Base-by-base conservation (phyloP, 2,888 invertebrate genomes). In the Charanyca ferruginea region DNA sequence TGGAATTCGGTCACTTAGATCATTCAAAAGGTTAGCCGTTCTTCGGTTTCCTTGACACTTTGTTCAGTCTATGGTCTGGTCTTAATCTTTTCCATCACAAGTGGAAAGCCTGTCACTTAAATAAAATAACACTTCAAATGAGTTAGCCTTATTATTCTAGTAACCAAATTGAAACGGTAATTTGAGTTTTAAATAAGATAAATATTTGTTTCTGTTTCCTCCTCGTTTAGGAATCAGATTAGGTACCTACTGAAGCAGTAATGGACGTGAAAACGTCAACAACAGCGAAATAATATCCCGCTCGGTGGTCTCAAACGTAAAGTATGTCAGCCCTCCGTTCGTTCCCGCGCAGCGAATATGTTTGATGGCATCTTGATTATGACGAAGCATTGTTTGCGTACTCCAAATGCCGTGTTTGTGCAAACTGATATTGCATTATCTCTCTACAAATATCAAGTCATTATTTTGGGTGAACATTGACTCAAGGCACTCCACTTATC, bases 321-420 rank as follows among this genome's bases (percentile, higher is more conserved):
- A 68, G 73, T 72, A 75, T 78, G 73, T 79, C 79, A 77, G 57
- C 51, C 66, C 70, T 81, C 51, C 66, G 54, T 69, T 70, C 66
- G 54, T 69, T 70, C 67, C 54, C 66, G 80, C 73, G 70, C 79
- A 81, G 44, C 55, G 62, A 71, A 65, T 66, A 49, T 73, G 73
- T 84, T 85, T 87, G 88, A 88, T 87, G 89, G 86, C 83, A 89
- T 89, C 89, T 90, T 89, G 90, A 91, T 92, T 89, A 91, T 90
- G 91, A 89, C 85, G 87, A 89, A 88, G 87, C 87, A 86, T 83
- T 93, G 92, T 94, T 93, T 91, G 91, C 91, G 85, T 92, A 92
- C 92, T 94, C 94, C 90, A 93, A 93, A 93, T 94, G 89, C 81
- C 80, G 81, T 93, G 93, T 94, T 94, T 93, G 91, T 85, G 85